Evolutionary conservation across 2,888 invertebrate species (phyloP).

Genomic region (Anthophora plumipes): DNA sequence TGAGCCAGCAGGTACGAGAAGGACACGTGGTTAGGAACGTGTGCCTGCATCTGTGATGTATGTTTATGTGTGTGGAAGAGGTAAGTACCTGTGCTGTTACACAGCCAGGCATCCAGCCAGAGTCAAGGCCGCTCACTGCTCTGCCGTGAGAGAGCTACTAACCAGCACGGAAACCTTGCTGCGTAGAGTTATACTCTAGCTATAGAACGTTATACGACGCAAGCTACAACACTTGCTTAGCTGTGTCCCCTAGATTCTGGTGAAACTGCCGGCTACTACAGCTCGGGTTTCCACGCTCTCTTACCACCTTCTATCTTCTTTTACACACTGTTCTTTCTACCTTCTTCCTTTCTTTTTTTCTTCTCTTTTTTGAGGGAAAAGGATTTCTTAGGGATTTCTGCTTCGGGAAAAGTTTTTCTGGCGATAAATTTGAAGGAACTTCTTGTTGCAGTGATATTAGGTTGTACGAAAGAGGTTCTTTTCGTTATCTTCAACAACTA

Average conservation of each 20-base stretch:
- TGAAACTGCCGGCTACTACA: not conserved
- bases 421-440: no score
- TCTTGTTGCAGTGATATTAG: no score
- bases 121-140: constrained; percentile 92
- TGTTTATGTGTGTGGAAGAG: constrained; percentile 9
- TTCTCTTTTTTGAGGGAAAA: no score
- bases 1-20: constrained; percentile 53
- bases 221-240: constrained; percentile 14
- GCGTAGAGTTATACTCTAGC: constrained; percentile 47
- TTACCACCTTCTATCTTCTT: not conserved
- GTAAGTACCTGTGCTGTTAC: constrained; percentile 40
- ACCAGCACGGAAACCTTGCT: constrained; percentile 68
- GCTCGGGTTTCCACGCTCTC: not conserved
- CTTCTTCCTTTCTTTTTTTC: no score
- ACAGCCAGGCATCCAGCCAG: constrained; percentile 77
- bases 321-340: not conserved
- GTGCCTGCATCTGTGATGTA: no score
- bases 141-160: constrained; percentile 84
- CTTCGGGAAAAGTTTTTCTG: no score
- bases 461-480: no score
- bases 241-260: constrained; percentile 23
- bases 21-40: constrained; percentile 45
- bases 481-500: no score
- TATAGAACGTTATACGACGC: constrained; percentile 1
- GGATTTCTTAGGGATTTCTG: no score